Evolutionary conservation across 2,888 invertebrate species (phyloP), one percentile per base, ranked within the genome.

Genomic region (Dinocampus coccinellae): DNA sequence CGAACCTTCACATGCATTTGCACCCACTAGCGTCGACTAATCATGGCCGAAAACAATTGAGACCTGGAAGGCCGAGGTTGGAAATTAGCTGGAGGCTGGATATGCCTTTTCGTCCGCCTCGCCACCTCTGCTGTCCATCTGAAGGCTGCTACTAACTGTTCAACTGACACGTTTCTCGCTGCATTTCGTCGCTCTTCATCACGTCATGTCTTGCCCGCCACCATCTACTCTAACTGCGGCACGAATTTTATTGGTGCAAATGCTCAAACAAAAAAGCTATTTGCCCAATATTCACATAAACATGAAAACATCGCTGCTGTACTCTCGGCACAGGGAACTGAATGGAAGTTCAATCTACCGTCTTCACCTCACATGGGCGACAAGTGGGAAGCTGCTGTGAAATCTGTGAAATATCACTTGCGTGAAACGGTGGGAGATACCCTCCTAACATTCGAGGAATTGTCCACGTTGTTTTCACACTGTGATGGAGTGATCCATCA

Each of bases 311-410:
- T 53, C 4, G 20, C 24, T 7, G 13, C 58, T 22, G 13, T 34
- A 1, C 24, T 66, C 10, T 58, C 58, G n/a, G 7, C 29, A 4
- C 60, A 76, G 20, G 77, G 76, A 13, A 79, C 77, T 9, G 2
- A 71, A 1, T 82, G 80, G 80, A 52, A 73, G 7, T 83, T 81
- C 60, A 80, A 78, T 57, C 80, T 83, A 1, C 77, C 82, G 3
- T 3, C 29, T 4, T 29, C 29, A 29, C 29, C 29, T 4, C 29
- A 7, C 7, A 29, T 29, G 29, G 29, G 29, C 7, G 29, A 7
- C 7, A 7, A 29, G 7, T 29, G 7, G 29, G 29, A 29, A 29
- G 29, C 29, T 3, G 29, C 29, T 4, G 3, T 29, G 29, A 29
- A 29, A 29, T 29, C 29, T 29, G 29, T 29, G 29, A 29, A 29